Evolutionary conservation across 2,113 vertebrate species (phyloP).

Genomic region (Riparia riparia): DNA sequence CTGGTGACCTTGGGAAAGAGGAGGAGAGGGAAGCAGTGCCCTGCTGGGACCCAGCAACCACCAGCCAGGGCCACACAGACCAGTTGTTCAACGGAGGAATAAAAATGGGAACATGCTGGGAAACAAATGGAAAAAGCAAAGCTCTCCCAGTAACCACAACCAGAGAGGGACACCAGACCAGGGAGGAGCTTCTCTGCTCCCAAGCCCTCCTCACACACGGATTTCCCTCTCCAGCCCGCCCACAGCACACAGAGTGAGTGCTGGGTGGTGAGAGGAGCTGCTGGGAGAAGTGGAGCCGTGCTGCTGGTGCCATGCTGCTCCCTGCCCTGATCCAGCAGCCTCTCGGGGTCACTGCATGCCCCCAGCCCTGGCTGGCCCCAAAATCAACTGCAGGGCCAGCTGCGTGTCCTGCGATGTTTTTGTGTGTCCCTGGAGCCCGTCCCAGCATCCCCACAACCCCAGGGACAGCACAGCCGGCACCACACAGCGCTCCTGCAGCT

Average conservation of each 20-base stretch:
- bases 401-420: fast-evolving
- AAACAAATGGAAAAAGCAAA: neutral
- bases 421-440: neutral
- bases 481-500: fast-evolving
- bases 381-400: neutral
- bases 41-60: neutral
- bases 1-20: neutral
- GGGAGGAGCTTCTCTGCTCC: neutral
- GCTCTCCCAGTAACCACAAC: neutral
- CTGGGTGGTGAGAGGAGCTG: neutral
- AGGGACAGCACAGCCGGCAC: neutral
- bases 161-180: neutral
- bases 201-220: fast-evolving
- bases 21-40: neutral
- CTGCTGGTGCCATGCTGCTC: fast-evolving
- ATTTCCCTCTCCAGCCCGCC: neutral
- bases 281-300: neutral
- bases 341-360: fast-evolving
- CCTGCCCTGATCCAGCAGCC: neutral
- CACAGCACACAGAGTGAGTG: fast-evolving
- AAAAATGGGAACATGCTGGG: neutral
- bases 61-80: neutral
- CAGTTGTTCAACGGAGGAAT: neutral
- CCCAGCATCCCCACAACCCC: neutral
- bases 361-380: neutral